phyloP scores from a whole-genome alignment of 2,113 vertebrate genomes.

The Gallinago jamesoni region DNA sequence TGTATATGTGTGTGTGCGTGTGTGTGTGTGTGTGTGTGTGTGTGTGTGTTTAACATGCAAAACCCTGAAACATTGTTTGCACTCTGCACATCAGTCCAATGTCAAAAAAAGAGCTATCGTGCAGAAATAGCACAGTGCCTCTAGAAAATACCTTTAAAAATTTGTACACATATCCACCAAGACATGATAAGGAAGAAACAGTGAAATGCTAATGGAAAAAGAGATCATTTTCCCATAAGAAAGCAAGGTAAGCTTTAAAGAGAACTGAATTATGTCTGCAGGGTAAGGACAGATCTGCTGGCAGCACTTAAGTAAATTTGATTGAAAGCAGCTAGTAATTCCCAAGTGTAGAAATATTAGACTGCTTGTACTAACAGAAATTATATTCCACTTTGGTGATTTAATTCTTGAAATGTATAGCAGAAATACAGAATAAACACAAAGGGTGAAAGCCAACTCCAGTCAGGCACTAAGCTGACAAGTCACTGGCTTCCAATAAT shows the following conservation, averaged over 20 bases:
- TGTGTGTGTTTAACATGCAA: rapidly evolving
- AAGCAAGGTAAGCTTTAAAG: neutral
- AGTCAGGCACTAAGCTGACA: neutral
- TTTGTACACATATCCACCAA: neutral
- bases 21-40: rapidly evolving
- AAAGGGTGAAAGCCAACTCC: neutral
- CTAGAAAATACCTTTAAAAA: neutral
- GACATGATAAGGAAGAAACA: neutral
- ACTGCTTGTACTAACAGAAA: conserved; percentile 7
- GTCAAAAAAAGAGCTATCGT: neutral
- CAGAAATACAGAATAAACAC: conserved; percentile 2
- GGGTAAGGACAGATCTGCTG: neutral
- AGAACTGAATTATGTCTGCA: neutral
- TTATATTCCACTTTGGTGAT: conserved; percentile 1
- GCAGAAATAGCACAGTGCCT: neutral
- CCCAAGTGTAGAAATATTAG: conserved; percentile 12
- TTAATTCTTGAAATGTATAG: conserved; percentile 23
- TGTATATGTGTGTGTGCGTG: rapidly evolving
- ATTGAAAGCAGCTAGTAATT: conserved; percentile 15
- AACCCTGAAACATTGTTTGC: neutral
- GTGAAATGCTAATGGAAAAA: neutral
- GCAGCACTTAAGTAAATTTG: conserved; percentile 13
- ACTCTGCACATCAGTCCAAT: neutral
- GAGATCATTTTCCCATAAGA: neutral
- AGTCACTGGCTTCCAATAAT: neutral